These are phyloP conservation scores for Anser cygnoides DNA, from an alignment of 2,113 vertebrate genomes.

Conservation along the genomic window DNA sequence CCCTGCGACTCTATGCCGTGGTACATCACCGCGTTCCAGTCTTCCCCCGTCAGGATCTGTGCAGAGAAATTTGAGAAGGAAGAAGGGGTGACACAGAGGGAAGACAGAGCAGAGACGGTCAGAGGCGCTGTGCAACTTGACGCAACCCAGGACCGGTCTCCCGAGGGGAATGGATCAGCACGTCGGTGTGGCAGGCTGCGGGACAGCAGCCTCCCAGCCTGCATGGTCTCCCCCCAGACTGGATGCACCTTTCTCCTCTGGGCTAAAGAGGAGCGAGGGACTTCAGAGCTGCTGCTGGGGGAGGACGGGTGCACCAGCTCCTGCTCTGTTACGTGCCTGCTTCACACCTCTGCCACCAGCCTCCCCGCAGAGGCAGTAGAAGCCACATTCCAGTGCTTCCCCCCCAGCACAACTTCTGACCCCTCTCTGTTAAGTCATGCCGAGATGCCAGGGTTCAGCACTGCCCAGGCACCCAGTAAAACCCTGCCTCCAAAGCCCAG, in stretches of 20 bases:
- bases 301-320: background rate
- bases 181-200: background rate
- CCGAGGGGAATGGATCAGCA: rapidly evolving
- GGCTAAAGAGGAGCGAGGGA: background rate
- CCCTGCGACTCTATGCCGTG: constrained; percentile 94
- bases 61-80: background rate
- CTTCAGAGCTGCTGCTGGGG: background rate
- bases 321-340: rapidly evolving
- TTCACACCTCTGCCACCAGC: background rate
- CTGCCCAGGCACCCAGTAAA: background rate
- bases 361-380: background rate
- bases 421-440: background rate
- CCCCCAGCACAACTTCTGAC: background rate
- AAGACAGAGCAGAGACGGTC: too few species aligned
- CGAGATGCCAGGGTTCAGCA: background rate
- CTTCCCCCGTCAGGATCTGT: constrained; percentile 94
- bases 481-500: background rate
- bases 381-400: background rate
- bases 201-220: too few species aligned
- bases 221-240: background rate
- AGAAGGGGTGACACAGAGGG: background rate
- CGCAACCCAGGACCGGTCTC: background rate
- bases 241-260: background rate
- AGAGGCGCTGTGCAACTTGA: background rate
- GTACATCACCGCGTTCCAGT: constrained; percentile 98